Evolutionary conservation across 2,113 vertebrate species (phyloP).

Genomic region (Cynocephalus volans): DNA sequence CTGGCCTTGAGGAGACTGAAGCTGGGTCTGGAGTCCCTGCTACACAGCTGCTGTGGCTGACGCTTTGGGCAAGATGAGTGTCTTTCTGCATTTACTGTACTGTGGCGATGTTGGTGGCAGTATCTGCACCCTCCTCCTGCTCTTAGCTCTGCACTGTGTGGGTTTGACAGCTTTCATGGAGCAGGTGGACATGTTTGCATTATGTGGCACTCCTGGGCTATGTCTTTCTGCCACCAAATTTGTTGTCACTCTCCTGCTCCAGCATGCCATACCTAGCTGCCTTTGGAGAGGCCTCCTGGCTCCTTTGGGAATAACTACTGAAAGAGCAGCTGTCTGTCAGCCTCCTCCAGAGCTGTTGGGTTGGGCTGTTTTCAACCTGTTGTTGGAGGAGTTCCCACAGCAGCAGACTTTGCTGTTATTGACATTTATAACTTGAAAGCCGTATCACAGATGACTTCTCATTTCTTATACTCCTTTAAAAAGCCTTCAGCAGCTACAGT

Average conservation of each 20-base stretch:
- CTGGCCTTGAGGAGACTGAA: neutral
- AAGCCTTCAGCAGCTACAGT: slow-evolving; percentile 13
- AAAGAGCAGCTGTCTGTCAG: slow-evolving; percentile 84
- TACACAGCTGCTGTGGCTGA: neutral
- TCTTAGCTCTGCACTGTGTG: slow-evolving; percentile 5
- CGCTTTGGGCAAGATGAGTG: neutral
- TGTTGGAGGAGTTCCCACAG: slow-evolving; percentile 74
- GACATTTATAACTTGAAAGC: slow-evolving; percentile 78
- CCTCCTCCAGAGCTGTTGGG: slow-evolving; percentile 50
- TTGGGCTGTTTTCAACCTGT: slow-evolving; percentile 63
- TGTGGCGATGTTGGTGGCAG: neutral
- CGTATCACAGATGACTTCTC: slow-evolving; percentile 51
- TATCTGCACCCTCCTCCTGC: neutral
- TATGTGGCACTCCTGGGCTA: slow-evolving; percentile 42
- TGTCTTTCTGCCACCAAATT: slow-evolving; percentile 59
- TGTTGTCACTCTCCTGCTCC: neutral
- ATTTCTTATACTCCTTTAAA: slow-evolving; percentile 35
- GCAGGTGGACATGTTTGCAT: neutral
- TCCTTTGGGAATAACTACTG: slow-evolving; percentile 31
- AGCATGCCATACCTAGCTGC: slow-evolving; percentile 25
- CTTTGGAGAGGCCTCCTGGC: slow-evolving; percentile 64
- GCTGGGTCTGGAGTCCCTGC: neutral
- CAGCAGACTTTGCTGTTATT: slow-evolving; percentile 65
- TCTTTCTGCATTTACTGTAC: slow-evolving; percentile 12
- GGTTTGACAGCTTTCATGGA: slow-evolving; percentile 53